These are phyloP conservation scores for Erynnis tages DNA, from an alignment of 2,888 invertebrate species.

Conservation along the genomic window DNA sequence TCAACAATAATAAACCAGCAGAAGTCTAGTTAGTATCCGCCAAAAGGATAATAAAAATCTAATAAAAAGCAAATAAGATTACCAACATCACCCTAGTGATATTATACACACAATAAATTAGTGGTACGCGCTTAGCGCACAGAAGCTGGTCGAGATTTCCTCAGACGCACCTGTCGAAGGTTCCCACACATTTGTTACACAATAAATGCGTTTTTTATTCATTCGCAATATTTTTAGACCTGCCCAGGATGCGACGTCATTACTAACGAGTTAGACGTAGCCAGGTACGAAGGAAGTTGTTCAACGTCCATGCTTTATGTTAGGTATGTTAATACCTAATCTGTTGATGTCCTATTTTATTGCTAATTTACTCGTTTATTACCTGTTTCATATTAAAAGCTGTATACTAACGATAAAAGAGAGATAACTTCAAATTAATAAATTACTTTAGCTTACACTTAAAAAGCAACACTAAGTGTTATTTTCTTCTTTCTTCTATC, in stretches of 20 bases:
- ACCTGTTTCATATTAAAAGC: no score
- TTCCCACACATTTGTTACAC: constrained; percentile 70
- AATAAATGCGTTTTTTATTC: constrained; percentile 69
- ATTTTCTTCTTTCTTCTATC: no score
- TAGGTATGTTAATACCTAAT: constrained; percentile 4
- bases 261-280: constrained; percentile 30
- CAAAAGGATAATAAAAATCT: neutral
- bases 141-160: constrained; percentile 67
- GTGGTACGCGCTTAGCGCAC: constrained; percentile 40
- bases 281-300: neutral
- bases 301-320: constrained; percentile 3
- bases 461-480: no score
- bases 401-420: no score
- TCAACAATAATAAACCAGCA: no score
- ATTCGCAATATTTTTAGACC: constrained; percentile 57
- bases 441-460: no score
- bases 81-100: neutral
- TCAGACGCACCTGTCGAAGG: constrained; percentile 63
- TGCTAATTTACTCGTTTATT: no score
- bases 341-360: neutral
- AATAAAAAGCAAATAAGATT: no score
- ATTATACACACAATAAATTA: constrained; percentile 30
- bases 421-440: no score
- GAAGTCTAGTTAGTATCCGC: no score
- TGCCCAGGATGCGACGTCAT: constrained; percentile 47